These are phyloP conservation scores for Hemiprocne comata DNA, from an alignment of 2,113 vertebrate species.

Conservation along the genomic window DNA sequence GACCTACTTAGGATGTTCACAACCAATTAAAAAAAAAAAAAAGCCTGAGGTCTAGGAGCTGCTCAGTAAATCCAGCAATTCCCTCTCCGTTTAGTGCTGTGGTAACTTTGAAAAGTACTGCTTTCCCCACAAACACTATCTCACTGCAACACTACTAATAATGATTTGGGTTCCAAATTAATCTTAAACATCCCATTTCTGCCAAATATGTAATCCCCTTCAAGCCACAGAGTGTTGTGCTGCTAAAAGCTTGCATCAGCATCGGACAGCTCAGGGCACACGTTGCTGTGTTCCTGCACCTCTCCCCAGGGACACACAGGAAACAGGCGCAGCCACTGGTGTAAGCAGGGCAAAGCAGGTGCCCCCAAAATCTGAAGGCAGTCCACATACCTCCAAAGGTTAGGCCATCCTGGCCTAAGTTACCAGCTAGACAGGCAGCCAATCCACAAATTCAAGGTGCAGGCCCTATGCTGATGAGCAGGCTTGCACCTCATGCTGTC, in stretches of 20 bases:
- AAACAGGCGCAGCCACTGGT: fast-evolving
- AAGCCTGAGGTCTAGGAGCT: not conserved
- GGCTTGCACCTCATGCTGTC: fast-evolving
- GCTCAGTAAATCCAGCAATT: not conserved
- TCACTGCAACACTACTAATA: not conserved
- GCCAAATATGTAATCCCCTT: not conserved
- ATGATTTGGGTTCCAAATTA: not conserved
- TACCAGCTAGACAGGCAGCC: not conserved
- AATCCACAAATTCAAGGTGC: not conserved
- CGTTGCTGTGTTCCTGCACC: fast-evolving
- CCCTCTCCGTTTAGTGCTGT: not conserved
- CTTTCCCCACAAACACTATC: not conserved
- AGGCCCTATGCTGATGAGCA: fast-evolving
- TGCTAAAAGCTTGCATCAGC: not conserved
- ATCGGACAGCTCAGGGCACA: fast-evolving
- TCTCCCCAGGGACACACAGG: not conserved
- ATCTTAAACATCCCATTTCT: not conserved
- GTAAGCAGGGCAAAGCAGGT: not conserved
- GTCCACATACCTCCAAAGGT: not conserved
- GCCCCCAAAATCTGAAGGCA: not conserved
- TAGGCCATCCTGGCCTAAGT: not conserved
- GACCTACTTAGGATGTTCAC: slow-evolving; percentile 50
- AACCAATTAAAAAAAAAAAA: not conserved
- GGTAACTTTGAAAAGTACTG: not conserved
- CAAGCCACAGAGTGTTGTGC: not conserved